phyloP scores from a whole-genome alignment of 2,113 vertebrate genomes.

The Calypte anna region DNA sequence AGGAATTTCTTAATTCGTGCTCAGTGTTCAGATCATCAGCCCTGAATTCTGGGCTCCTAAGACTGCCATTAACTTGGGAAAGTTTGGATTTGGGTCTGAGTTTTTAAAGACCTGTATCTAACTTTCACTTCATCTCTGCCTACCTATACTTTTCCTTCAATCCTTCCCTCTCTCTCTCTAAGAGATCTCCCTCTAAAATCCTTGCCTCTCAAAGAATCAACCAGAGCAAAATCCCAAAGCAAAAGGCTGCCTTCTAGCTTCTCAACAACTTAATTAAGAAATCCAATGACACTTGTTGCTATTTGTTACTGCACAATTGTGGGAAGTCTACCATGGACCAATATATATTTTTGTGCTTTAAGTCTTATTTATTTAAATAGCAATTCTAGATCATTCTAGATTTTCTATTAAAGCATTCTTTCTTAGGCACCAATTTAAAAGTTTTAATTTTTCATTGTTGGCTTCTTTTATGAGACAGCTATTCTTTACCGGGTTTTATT shows the following conservation, averaged over 20 bases:
- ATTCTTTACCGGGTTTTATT: neutral
- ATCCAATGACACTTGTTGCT: neutral
- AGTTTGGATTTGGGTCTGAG: neutral
- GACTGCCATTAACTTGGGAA: neutral
- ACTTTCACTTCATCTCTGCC: neutral
- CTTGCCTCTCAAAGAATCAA: neutral
- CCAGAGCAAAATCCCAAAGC: neutral
- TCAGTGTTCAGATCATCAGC: neutral
- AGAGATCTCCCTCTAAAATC: neutral
- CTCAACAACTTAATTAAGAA: neutral
- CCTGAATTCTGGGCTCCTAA: neutral
- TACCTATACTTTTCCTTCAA: neutral
- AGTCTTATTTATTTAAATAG: neutral
- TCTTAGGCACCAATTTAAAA: neutral
- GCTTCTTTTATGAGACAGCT: neutral
- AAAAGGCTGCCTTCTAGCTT: neutral
- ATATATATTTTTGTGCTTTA: neutral
- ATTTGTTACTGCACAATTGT: neutral
- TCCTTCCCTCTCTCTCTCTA: neutral
- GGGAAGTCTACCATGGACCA: neutral
- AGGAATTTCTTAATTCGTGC: constrained; percentile 48
- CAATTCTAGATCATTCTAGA: neutral
- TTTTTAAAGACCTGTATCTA: neutral
- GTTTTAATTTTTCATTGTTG: neutral
- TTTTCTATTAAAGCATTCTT: neutral